Conservation (phyloP, 2,888 invertebrate genomes). For the Chymomyza fuscimana region DNA sequence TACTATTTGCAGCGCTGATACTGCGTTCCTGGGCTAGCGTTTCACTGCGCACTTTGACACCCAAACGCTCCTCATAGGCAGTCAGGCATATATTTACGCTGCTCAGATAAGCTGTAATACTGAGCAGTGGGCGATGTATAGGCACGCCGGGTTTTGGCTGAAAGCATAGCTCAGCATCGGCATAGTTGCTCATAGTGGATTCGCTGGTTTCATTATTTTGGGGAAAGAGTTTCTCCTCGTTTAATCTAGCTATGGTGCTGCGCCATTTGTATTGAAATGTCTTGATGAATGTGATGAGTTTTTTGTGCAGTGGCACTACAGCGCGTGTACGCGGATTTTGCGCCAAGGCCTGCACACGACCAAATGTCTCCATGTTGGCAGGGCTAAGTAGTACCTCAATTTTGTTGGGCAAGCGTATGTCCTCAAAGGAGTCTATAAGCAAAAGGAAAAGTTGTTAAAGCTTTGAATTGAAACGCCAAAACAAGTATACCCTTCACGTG, state of each 20-base stretch:
- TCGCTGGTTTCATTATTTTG: constrained; percentile 10
- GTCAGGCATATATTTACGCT: constrained; percentile 89
- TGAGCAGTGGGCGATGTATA: constrained; percentile 86
- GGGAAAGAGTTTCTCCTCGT: constrained; percentile 65
- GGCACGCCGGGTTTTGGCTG: constrained; percentile 83
- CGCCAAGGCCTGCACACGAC: constrained; percentile 90
- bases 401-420: constrained; percentile 88
- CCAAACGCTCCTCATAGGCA: constrained; percentile 87
- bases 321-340: constrained; percentile 93
- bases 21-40: constrained; percentile 71
- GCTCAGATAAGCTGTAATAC: constrained; percentile 88
- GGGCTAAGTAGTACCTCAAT: constrained; percentile 88
- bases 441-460: constrained; percentile 28
- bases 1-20: constrained; percentile 49
- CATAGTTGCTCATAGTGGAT: constrained; percentile 19
- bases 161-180: constrained; percentile 76
- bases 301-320: constrained; percentile 87
- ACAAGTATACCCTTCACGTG: neutral
- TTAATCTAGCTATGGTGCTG: constrained; percentile 79
- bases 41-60: constrained; percentile 81
- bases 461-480: neutral
- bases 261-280: constrained; percentile 90
- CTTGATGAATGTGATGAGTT: constrained; percentile 85
- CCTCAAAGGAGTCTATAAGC: constrained; percentile 84
- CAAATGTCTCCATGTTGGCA: constrained; percentile 88